Evolutionary conservation across 1,140 invertebrate species (phyloP).

Genomic region (Scaptomyza pallida): DNA sequence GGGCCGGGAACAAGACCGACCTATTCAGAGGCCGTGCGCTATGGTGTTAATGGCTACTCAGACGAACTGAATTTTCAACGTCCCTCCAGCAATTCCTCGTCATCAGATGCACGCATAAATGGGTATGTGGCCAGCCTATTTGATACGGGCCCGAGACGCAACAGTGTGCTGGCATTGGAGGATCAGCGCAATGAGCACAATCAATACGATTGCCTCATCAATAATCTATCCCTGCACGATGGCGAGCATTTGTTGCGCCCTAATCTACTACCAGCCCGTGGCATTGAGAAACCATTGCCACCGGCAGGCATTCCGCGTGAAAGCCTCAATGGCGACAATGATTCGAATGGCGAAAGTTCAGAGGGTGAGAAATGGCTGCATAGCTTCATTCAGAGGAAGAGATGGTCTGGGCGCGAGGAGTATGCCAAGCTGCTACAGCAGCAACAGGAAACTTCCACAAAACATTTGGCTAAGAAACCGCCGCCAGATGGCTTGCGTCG

Average conservation of each 20-base stretch:
- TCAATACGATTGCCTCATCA: slow-evolving; percentile 49
- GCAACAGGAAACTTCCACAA: neutral
- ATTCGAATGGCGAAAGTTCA: neutral
- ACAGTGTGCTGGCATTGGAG: slow-evolving; percentile 36
- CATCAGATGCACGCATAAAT: slow-evolving; percentile 36
- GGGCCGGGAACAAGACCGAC: slow-evolving; percentile 17
- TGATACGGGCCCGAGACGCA: slow-evolving; percentile 6
- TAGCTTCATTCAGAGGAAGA: slow-evolving; percentile 1
- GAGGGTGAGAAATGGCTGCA: slow-evolving; percentile 24
- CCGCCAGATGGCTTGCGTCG: slow-evolving; percentile 1
- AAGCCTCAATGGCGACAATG: too few species aligned
- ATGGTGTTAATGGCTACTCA: slow-evolving; percentile 49
- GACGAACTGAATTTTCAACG: slow-evolving; percentile 25
- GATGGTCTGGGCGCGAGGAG: neutral
- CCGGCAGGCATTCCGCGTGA: slow-evolving; percentile 19
- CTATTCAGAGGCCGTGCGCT: slow-evolving; percentile 61
- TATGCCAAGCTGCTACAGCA: slow-evolving; percentile 32
- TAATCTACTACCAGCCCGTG: neutral
- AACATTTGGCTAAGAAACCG: slow-evolving; percentile 9
- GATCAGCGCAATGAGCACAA: slow-evolving; percentile 49
- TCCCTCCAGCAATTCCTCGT: slow-evolving; percentile 30
- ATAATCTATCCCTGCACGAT: slow-evolving; percentile 34
- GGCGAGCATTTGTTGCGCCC: slow-evolving; percentile 5
- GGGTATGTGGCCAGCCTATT: slow-evolving; percentile 17
- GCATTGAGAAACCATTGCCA: slow-evolving; percentile 8